phyloP scores from a whole-genome alignment of 2,888 invertebrate genomes.

The Eudemis profundana region DNA sequence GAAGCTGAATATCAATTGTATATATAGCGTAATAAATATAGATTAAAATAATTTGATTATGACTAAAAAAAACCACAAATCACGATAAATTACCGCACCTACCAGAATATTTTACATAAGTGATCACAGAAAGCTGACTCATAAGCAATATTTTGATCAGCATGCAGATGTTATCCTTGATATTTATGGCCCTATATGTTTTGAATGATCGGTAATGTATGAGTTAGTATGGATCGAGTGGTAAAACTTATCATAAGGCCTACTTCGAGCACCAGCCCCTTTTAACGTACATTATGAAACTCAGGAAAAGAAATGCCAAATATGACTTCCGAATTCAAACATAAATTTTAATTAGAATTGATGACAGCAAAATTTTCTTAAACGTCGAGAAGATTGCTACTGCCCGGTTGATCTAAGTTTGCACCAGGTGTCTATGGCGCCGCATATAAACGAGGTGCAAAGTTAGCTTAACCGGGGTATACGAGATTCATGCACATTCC shows the following conservation, averaged over 20 bases:
- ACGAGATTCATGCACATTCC: conserved; percentile 45
- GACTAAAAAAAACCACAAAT: conserved; percentile 20
- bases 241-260: conserved; percentile 15
- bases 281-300: neutral
- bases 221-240: conserved; percentile 14
- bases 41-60: neutral
- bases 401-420: neutral
- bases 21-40: conserved; percentile 6
- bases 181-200: conserved; percentile 24
- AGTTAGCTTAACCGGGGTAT: neutral
- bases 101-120: conserved; percentile 18
- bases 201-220: conserved; percentile 21
- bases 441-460: neutral
- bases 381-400: conserved; percentile 34
- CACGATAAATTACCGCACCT: conserved; percentile 18
- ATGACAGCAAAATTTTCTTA: conserved; percentile 24
- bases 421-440: neutral
- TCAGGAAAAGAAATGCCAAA: conserved; percentile 4
- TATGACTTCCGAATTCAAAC: conserved; percentile 10
- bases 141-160: conserved; percentile 38
- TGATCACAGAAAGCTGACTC: conserved; percentile 29
- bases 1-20: conserved; percentile 10
- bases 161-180: conserved; percentile 34
- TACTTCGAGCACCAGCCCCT: conserved; percentile 3
- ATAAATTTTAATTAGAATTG: neutral